phyloP scores from a whole-genome alignment of 2,113 vertebrate genomes.

The Calonectris borealis region DNA sequence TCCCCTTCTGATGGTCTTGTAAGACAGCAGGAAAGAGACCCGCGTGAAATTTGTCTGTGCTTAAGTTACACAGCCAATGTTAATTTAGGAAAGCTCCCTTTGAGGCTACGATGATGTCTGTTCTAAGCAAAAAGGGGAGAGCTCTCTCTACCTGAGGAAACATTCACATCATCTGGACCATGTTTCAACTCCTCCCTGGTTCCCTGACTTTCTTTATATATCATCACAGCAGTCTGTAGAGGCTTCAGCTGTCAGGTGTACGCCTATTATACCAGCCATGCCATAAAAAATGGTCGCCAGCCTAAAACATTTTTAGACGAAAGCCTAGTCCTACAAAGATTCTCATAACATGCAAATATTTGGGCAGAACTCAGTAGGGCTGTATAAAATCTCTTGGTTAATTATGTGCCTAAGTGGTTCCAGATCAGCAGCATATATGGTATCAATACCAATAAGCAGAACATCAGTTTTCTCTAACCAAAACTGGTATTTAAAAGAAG shows the following conservation, averaged over 20 bases:
- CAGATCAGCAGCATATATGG: background rate
- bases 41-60: background rate
- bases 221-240: background rate
- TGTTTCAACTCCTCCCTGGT: background rate
- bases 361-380: background rate
- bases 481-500: background rate
- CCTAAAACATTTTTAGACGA: background rate
- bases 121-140: background rate
- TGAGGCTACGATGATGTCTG: background rate
- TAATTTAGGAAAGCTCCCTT: background rate
- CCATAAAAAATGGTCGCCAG: background rate
- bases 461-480: background rate
- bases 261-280: background rate
- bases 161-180: background rate
- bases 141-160: background rate
- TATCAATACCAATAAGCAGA: fast-evolving
- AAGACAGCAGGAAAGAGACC: background rate
- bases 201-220: background rate
- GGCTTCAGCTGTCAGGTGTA: background rate
- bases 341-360: background rate
- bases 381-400: background rate
- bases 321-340: background rate
- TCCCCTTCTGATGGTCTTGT: background rate
- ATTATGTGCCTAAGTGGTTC: background rate
- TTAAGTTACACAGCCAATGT: background rate